Base-by-base conservation (phyloP, 2,797 vertebrate species). In the Acrossocheilus wenchowensis region DNA sequence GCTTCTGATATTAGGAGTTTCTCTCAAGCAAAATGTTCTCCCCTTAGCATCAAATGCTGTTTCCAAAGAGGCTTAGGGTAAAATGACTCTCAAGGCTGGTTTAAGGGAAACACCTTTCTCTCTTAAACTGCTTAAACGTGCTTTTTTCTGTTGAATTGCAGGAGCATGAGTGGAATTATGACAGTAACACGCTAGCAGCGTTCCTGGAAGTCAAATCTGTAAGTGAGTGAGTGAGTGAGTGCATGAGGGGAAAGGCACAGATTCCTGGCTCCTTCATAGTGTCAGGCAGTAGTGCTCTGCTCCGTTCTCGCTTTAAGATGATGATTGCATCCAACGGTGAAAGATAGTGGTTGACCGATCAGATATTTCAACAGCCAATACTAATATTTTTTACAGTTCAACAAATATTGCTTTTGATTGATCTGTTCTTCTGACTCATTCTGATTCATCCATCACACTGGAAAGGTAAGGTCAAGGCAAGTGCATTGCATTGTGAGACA, bases 91-190 rank as follows among this genome's bases (percentile, higher is more conserved):
- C 26, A 69, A 54, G 78, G 41, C 64, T 87, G 81, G 75, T 86
- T 83, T 90, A 87, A 36, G 48, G 86, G 15, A 26, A 83, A 86
- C 83, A 69, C 85, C 77, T 88, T 86, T 88, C 87, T 83, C 66
- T 54, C 82, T 57, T 83, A 69, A 66, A 81, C 21, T 89, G 87
- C 92, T 87, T 91, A 89, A 84, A 30, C 57, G 87, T 87, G 88
- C 78, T 74, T 86, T 82, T 87, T 77, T 41, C 78, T 84, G 81
- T 90, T 89, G 86, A 89, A 78, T 86, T 15, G 69, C 10, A 41
- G 86, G 84, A 79, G 74, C 80, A 50, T 69, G 82, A 84, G 54
- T 2, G 41, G 64, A 89, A 90, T 91, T 83, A 91, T 83, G 91
- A 86, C 88, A 88, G 87, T 88, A 87, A 60, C 82, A 87, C 87